A percentile compares a stretch with the other conserved stretches of the same genome.
Conservation (phyloP, 2,113 vertebrate genomes). For the Ammospiza nelsoni region DNA sequence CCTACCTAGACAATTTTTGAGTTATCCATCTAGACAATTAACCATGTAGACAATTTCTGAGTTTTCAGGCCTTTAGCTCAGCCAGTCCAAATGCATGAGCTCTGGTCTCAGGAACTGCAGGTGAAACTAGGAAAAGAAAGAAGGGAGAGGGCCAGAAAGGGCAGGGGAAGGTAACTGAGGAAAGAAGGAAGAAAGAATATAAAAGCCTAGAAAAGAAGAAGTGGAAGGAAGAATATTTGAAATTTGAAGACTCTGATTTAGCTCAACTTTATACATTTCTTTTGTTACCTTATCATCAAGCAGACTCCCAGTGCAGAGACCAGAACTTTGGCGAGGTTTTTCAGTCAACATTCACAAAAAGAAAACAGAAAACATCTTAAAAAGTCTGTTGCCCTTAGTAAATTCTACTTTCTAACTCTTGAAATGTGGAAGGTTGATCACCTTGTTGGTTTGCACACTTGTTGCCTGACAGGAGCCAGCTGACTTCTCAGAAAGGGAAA, state of each 20-base stretch:
- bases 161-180: not conserved
- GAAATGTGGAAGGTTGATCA: not conserved
- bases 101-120: not conserved
- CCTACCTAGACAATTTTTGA: not conserved
- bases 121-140: not conserved
- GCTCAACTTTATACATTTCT: not conserved
- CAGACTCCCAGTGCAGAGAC: not conserved
- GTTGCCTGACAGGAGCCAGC: not conserved
- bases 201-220: not conserved
- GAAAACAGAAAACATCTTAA: not conserved
- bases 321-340: not conserved
- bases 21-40: not conserved
- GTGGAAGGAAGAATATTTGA: not conserved
- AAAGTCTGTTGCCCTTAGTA: not conserved
- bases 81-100: not conserved
- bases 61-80: not conserved
- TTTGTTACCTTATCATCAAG: not conserved
- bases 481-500: not conserved
- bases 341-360: not conserved
- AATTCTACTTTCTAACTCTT: not conserved
- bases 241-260: not conserved
- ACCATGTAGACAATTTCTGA: not conserved
- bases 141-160: not conserved
- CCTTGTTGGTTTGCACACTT: not conserved
- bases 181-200: not conserved